Conservation (phyloP, 2,113 vertebrate genomes). For the Globicephala melas region DNA sequence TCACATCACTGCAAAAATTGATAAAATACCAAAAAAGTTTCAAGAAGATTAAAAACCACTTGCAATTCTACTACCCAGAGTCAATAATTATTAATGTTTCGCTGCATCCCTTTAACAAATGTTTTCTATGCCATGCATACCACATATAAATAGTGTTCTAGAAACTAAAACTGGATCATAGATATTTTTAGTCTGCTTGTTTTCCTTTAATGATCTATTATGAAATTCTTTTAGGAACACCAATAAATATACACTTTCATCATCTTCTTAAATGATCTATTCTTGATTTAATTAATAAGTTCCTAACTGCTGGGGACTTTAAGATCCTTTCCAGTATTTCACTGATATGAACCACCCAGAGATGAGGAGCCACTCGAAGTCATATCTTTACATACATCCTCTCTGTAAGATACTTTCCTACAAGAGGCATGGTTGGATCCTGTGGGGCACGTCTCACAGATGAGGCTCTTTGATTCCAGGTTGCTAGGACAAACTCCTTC, state of each 20-base stretch:
- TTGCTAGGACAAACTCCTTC: neutral
- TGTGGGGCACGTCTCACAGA: neutral
- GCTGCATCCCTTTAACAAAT: neutral
- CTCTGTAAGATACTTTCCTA: neutral
- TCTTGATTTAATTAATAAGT: neutral
- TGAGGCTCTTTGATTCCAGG: neutral
- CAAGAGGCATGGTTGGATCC: neutral
- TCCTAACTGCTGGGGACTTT: neutral
- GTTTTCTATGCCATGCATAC: neutral
- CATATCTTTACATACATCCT: rapidly evolving
- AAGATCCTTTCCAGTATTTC: neutral
- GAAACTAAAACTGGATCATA: neutral
- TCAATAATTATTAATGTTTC: neutral
- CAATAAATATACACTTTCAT: neutral
- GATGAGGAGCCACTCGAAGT: rapidly evolving
- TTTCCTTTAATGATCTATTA: neutral
- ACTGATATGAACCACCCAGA: neutral
- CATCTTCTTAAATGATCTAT: neutral
- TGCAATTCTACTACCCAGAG: neutral
- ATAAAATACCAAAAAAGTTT: neutral
- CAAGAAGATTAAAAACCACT: neutral
- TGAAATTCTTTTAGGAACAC: neutral
- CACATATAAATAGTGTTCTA: neutral
- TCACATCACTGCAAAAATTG: neutral
- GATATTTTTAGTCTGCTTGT: neutral